These are phyloP conservation scores for Volucella inflata DNA, from an alignment of 2,888 invertebrate genomes.

Conservation along the genomic window DNA sequence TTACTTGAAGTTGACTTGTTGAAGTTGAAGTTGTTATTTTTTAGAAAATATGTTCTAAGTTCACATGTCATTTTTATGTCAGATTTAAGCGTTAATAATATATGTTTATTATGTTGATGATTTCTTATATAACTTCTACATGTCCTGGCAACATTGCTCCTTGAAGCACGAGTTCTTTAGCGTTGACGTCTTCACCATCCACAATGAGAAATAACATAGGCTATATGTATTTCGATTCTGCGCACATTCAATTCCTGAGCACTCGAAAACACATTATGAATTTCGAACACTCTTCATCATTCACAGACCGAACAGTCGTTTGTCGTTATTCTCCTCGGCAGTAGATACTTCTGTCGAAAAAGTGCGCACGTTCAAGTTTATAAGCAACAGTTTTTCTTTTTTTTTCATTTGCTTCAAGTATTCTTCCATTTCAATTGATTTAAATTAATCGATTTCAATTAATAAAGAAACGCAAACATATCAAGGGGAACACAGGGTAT, in stretches of 20 bases:
- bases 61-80: no score
- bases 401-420: background rate
- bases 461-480: slow-evolving; percentile 30
- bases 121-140: background rate
- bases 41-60: no score
- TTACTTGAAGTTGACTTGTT: no score
- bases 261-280: background rate
- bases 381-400: slow-evolving; percentile 48
- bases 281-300: slow-evolving; percentile 19
- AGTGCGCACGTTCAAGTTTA: slow-evolving; percentile 12
- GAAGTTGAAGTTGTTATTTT: no score
- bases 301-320: slow-evolving; percentile 26
- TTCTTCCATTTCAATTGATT: slow-evolving; percentile 25
- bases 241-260: slow-evolving; percentile 29
- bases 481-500: slow-evolving; percentile 22
- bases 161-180: background rate
- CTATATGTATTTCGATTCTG: slow-evolving; percentile 41
- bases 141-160: slow-evolving; percentile 2
- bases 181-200: slow-evolving; percentile 8
- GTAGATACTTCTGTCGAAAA: background rate
- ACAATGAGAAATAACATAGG: background rate
- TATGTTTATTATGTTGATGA: no score
- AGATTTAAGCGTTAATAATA: no score
- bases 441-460: slow-evolving; percentile 46
- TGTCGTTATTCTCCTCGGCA: slow-evolving; percentile 17